Evolutionary conservation across 2,113 vertebrate genomes (phyloP), one percentile per base, ranked within the genome.

Genomic region (Callorhinus ursinus): DNA sequence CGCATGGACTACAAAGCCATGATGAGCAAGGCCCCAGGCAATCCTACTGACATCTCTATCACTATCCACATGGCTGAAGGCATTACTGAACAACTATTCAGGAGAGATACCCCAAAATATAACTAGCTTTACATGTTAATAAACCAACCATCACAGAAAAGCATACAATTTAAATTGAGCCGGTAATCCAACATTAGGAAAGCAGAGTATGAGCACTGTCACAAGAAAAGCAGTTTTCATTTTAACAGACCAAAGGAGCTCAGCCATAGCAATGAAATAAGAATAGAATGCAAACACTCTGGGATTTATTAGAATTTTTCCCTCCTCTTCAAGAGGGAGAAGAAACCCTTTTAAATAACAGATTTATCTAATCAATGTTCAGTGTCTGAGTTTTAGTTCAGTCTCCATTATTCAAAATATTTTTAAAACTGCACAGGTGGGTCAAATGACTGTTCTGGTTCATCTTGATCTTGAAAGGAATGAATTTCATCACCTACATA

Each of bases 401-500:
- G 97, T 96, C 97, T 97, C 97, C 94, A 97, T 97, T 98, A 98
- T 96, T 97, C 97, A 98, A 98, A 98, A 98, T 98, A 98, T 98
- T 98, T 98, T 97, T 97, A 91, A 97, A 98, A 97, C 96, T 96
- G 85, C 94, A 97, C 98, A 98, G 98, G 98, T 98, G 98, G 98
- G 97, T 98, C 96, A 98, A 98, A 98, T 97, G 97, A 98, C 97
- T 97, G 97, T 95, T 97, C 96, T 98, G 97, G 97, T 98, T 98
- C 96, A 96, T 98, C 97, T 93, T 98, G 97, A 97, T 98, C 96
- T 96, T 97, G 92, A 97, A 97, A 97, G 97, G 97, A 98, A 98
- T 97, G 96, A 98, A 97, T 98, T 98, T 98, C 98, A 98, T 98
- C 97, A 98, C 97, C 97, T 98, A 97, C 97, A 98, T 98, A 97